A percentile compares a stretch with the other conserved stretches of the same genome.
These are phyloP conservation scores for Charanyca ferruginea DNA, from an alignment of 2,888 invertebrate species.

Conservation along the genomic window DNA sequence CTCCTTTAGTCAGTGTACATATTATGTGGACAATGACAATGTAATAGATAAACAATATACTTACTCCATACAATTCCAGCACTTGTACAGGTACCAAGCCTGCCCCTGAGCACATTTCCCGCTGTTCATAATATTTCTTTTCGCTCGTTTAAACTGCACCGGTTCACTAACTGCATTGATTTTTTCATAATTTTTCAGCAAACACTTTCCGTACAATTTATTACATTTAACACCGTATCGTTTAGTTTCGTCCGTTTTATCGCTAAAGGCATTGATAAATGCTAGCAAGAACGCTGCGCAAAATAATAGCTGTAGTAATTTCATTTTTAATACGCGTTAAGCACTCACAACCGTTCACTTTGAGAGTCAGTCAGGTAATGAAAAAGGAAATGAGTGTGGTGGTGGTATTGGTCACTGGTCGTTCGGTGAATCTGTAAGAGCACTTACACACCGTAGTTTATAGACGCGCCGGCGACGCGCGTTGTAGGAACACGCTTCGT, in stretches of 20 bases:
- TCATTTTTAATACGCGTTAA: slow-evolving; percentile 26
- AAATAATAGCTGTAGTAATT: not conserved
- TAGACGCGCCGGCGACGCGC: no score
- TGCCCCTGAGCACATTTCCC: slow-evolving; percentile 27
- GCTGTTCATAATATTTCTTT: slow-evolving; percentile 26
- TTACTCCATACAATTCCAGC: slow-evolving; percentile 42
- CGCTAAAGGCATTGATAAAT: not conserved
- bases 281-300: slow-evolving; percentile 14
- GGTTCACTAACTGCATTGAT: not conserved
- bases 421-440: slow-evolving; percentile 2
- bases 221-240: slow-evolving; percentile 16
- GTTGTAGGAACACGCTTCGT: no score
- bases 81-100: slow-evolving; percentile 26
- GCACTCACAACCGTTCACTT: slow-evolving; percentile 14
- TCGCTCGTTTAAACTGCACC: slow-evolving; percentile 6
- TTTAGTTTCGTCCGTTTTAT: not conserved
- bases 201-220: slow-evolving; percentile 22
- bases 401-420: not conserved
- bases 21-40: no score
- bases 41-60: slow-evolving; percentile 5
- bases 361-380: slow-evolving; percentile 1
- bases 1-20: no score
- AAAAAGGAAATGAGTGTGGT: not conserved
- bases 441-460: no score
- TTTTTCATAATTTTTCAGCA: slow-evolving; percentile 11